Evolutionary conservation across 2,113 vertebrate species (phyloP).

Genomic region (Gobiocypris rarus): DNA sequence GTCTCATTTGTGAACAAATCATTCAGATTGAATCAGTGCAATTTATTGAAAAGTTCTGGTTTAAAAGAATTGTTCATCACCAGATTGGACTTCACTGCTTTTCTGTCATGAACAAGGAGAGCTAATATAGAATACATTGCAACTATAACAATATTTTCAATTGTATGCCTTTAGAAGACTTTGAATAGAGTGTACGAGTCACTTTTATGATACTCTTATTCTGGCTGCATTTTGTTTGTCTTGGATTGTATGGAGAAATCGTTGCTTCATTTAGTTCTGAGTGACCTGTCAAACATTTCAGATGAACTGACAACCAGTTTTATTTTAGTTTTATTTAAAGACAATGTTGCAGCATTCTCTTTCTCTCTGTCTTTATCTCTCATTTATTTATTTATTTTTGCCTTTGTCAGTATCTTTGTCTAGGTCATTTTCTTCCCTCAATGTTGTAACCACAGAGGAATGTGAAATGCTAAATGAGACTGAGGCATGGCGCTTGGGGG

Average conservation of each 20-base stretch:
- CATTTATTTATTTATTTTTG: neutral
- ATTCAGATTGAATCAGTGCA: neutral
- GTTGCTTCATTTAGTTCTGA: neutral
- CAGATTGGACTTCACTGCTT: neutral
- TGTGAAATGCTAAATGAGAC: conserved; percentile 42
- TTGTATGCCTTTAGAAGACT: neutral
- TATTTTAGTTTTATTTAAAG: neutral
- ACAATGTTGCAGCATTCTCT: neutral
- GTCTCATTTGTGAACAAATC: neutral
- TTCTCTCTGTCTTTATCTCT: neutral
- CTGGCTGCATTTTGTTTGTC: neutral
- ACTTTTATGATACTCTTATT: neutral
- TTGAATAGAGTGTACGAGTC: neutral
- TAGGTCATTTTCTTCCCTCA: conserved; percentile 12
- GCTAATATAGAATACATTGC: neutral
- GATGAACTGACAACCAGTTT: neutral
- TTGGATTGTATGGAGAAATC: neutral
- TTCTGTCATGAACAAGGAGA: neutral
- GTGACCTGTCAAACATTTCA: neutral
- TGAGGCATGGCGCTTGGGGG: neutral
- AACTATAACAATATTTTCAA: neutral
- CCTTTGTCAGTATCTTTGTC: neutral
- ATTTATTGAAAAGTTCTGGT: neutral
- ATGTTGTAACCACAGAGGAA: conserved; percentile 1
- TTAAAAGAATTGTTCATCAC: neutral